Evolutionary conservation across 2,797 vertebrate species (phyloP).

Genomic region (Tauraco hartlaubi): DNA sequence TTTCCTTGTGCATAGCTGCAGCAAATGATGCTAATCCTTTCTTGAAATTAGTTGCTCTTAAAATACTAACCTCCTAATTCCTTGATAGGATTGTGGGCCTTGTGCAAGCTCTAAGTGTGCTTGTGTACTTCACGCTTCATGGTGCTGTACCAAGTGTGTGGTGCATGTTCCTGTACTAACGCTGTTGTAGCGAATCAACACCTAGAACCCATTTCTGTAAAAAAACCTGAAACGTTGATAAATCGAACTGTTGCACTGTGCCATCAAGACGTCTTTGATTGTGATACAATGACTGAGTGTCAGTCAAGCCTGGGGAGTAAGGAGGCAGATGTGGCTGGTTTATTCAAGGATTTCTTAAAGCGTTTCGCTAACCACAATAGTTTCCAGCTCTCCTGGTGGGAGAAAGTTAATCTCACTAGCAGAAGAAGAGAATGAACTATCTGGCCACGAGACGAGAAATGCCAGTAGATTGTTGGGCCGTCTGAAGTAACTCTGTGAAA

Average conservation of each 20-base stretch:
- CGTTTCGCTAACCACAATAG: neutral
- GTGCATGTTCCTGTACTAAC: neutral
- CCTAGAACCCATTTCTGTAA: neutral
- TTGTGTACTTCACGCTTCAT: neutral
- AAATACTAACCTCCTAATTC: constrained; percentile 67
- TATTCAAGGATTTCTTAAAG: neutral
- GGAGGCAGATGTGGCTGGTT: neutral
- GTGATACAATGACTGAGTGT: neutral
- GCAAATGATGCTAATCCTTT: constrained; percentile 39
- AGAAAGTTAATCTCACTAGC: neutral
- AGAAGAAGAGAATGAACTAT: neutral
- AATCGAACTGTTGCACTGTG: neutral
- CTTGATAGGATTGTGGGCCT: constrained; percentile 32
- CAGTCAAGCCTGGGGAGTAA: neutral
- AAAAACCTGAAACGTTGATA: neutral
- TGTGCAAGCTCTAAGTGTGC: neutral
- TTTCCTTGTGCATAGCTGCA: constrained; percentile 11
- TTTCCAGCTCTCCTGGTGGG: neutral
- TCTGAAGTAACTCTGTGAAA: neutral
- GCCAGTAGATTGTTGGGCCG: neutral
- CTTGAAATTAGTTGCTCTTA: constrained; percentile 16
- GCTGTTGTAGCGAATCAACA: neutral
- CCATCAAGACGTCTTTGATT: neutral
- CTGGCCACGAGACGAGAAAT: neutral
- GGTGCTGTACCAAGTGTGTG: neutral